phyloP scores from a whole-genome alignment of 2,113 vertebrate genomes.

The Pelvicachromis taeniatus region DNA sequence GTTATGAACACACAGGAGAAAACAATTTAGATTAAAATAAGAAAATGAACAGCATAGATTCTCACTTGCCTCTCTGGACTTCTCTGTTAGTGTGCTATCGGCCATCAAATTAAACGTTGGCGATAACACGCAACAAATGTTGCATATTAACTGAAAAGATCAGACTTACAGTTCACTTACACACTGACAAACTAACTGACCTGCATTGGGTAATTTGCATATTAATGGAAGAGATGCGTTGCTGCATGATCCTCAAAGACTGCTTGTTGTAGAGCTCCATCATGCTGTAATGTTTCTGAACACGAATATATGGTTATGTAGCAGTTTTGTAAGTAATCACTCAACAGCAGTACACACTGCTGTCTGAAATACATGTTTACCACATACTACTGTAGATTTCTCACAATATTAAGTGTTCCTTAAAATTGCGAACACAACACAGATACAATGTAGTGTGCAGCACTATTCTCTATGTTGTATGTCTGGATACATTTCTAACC shows the following conservation, averaged over 20 bases:
- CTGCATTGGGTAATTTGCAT: constrained; percentile 77
- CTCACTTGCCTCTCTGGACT: neutral
- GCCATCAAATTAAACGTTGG: neutral
- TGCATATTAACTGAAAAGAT: neutral
- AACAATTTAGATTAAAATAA: neutral
- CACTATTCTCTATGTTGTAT: neutral
- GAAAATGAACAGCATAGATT: neutral
- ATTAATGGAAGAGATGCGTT: constrained; percentile 77
- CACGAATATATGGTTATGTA: neutral
- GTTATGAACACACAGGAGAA: neutral
- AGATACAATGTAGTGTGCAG: neutral
- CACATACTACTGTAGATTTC: neutral
- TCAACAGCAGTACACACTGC: neutral
- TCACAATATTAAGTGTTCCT: neutral
- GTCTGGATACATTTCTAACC: constrained; percentile 49
- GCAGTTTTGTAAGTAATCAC: neutral
- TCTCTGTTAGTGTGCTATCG: neutral
- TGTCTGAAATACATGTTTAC: neutral
- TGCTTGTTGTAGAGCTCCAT: constrained; percentile 82
- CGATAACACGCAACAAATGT: neutral
- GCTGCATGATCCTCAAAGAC: constrained; percentile 74
- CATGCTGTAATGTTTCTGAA: constrained; percentile 64
- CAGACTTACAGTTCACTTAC: neutral
- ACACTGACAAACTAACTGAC: constrained; percentile 63
- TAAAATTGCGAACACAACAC: neutral